Evolutionary conservation across 2,113 vertebrate genomes (phyloP).

Genomic region (Xenopus tropicalis): UCB_Xtro_10.0 CM004450.2:116151501-116152000

Average conservation of each 20-base stretch:
- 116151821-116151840: neutral
- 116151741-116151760: neutral
- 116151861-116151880: neutral
- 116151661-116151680: neutral
- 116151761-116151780: too few species aligned
- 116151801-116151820: neutral
- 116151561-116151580: too few species aligned
- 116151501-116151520: too few species aligned
- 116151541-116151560: too few species aligned
- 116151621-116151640: too few species aligned
- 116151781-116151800: neutral
- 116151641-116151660: neutral
- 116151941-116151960: too few species aligned
- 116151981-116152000: too few species aligned
- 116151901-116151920: neutral
- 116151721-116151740: neutral
- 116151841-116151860: neutral
- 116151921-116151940: too few species aligned
- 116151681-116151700: neutral
- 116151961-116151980: too few species aligned
- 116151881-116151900: neutral
- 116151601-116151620: too few species aligned
- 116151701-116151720: neutral
- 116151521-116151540: too few species aligned
- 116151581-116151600: too few species aligned